Evolutionary conservation across 2,113 vertebrate species (phyloP).

Genomic region (Montifringilla adamsi): DNA sequence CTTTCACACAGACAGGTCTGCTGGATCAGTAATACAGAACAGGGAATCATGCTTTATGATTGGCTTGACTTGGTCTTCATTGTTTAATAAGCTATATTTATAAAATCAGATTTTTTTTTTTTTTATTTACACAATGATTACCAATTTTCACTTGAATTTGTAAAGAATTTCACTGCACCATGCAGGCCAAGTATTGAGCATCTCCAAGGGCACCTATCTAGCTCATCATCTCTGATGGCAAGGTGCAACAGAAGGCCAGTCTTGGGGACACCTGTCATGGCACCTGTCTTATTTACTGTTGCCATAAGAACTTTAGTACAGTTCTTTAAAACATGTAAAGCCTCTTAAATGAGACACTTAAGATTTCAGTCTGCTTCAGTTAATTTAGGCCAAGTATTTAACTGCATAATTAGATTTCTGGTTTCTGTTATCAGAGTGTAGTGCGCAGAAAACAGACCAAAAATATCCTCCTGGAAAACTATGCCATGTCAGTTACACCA

Average conservation of each 20-base stretch:
- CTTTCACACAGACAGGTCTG: neutral
- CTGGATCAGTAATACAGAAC: neutral
- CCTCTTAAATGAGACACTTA: neutral
- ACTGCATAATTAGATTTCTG: neutral
- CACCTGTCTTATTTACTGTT: neutral
- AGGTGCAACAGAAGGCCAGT: accelerated
- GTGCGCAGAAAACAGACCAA: neutral
- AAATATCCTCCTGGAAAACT: neutral
- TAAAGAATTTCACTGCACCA: neutral
- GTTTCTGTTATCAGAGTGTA: neutral
- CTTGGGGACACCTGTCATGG: neutral
- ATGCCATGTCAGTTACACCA: neutral
- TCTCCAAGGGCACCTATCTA: neutral
- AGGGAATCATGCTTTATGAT: neutral
- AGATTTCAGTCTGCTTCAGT: neutral
- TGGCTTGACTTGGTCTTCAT: neutral
- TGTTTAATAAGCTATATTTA: neutral
- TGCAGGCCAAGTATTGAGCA: neutral
- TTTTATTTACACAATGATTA: neutral
- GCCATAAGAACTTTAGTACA: neutral
- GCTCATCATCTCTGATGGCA: neutral
- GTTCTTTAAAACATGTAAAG: neutral
- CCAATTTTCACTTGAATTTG: neutral
- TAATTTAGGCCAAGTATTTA: neutral
- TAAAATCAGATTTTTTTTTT: neutral